Evolutionary conservation across 2,797 vertebrate species (phyloP).

Genomic region (Sebastiscus albofasciatus): DNA sequence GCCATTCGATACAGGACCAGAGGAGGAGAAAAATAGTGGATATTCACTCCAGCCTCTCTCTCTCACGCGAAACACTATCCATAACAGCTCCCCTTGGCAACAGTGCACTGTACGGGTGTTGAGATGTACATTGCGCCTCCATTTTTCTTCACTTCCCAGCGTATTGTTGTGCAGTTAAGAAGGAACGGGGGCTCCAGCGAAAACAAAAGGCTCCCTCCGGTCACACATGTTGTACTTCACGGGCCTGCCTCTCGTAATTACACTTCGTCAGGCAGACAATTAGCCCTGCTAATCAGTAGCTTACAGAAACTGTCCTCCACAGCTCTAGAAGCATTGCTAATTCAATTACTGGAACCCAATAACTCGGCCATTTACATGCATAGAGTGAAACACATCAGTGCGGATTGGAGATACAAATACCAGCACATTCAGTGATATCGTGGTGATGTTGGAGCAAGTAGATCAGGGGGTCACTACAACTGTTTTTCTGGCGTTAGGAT

Average conservation of each 20-base stretch:
- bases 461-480: conserved; percentile 26
- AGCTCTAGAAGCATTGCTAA: conserved; percentile 68
- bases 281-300: conserved; percentile 77
- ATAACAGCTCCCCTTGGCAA: conserved; percentile 48
- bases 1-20: conserved; percentile 49
- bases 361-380: conserved; percentile 77
- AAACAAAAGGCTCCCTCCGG: conserved; percentile 25
- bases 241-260: conserved; percentile 68
- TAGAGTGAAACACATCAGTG: conserved; percentile 52
- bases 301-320: conserved; percentile 66
- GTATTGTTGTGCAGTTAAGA: conserved; percentile 19
- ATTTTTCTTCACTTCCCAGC: conserved; percentile 33
- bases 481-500: conserved; percentile 8
- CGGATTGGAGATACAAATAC: conserved; percentile 28
- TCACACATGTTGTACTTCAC: conserved; percentile 58
- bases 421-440: conserved; percentile 4
- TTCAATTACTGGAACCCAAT: conserved; percentile 66
- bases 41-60: conserved; percentile 40
- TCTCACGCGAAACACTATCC: conserved; percentile 39
- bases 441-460: conserved; percentile 19
- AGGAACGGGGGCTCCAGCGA: background rate
- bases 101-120: conserved; percentile 21
- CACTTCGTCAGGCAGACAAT: conserved; percentile 75
- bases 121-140: conserved; percentile 32
- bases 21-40: conserved; percentile 47